Conservation (phyloP, 2,113 vertebrate genomes). For the Centrocercus urophasianus region DNA sequence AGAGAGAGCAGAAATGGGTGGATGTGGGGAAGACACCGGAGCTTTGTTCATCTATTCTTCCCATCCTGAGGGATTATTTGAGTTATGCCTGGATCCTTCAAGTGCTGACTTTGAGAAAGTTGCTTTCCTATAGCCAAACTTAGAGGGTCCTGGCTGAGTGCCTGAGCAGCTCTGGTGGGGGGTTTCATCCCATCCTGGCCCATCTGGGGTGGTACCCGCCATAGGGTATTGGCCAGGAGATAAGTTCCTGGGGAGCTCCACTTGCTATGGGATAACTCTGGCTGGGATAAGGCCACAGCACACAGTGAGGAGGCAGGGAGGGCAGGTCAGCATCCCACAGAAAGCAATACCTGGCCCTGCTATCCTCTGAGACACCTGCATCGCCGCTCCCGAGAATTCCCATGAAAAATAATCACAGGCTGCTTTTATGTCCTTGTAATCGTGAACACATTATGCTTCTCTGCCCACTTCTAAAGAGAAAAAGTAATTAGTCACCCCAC, state of each 20-base stretch:
- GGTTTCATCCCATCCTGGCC: background rate
- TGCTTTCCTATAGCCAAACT: background rate
- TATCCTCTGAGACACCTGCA: background rate
- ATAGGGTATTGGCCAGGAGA: background rate
- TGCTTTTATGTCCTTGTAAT: conserved; percentile 47
- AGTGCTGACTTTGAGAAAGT: background rate
- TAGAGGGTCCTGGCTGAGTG: background rate
- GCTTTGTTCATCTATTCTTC: background rate
- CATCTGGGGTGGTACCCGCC: background rate
- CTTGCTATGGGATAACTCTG: background rate
- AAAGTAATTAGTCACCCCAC: conserved; percentile 20
- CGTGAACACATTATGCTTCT: background rate
- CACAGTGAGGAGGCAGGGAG: background rate
- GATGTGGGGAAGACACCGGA: background rate
- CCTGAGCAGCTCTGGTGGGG: background rate
- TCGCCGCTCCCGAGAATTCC: background rate
- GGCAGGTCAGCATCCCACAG: background rate
- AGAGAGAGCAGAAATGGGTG: background rate
- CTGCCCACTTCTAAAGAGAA: conserved; percentile 41
- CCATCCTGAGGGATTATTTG: background rate
- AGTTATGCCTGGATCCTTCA: background rate
- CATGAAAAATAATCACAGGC: conserved; percentile 14
- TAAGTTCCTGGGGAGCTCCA: background rate
- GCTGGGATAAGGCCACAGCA: background rate
- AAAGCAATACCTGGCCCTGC: background rate